A percentile compares a stretch with the other conserved stretches of the same genome.
Evolutionary conservation across 2,888 invertebrate genomes (phyloP).

Genomic region (Muschampia plurimacula): DNA sequence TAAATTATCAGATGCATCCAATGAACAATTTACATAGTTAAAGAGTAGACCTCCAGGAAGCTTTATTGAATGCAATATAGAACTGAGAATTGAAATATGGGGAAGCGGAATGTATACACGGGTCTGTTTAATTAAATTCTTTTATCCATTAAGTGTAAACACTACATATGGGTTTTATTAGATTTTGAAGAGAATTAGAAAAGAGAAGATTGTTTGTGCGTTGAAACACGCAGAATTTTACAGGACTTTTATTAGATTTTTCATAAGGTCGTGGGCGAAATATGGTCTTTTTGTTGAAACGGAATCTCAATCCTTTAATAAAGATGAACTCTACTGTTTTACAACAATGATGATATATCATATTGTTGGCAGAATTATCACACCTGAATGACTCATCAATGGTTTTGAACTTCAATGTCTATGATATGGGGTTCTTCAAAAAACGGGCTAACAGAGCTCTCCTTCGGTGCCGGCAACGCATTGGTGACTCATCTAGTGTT

Average conservation of each 20-base stretch:
- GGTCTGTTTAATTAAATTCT: not conserved
- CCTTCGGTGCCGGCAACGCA: too few relatives aligned
- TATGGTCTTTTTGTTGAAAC: not conserved
- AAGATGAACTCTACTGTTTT: too few relatives aligned
- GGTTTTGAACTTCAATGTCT: too few relatives aligned
- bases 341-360: too few relatives aligned
- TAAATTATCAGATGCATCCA: too few relatives aligned
- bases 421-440: too few relatives aligned
- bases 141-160: not conserved
- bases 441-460: too few relatives aligned
- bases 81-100: slow-evolving; percentile 9
- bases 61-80: slow-evolving; percentile 23
- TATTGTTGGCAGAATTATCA: too few relatives aligned
- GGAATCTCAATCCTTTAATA: not conserved
- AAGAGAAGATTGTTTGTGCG: not conserved
- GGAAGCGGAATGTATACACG: not conserved
- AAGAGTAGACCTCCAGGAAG: not conserved
- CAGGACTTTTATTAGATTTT: not conserved
- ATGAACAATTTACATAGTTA: too few relatives aligned
- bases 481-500: too few relatives aligned
- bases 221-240: not conserved
- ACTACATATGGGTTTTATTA: not conserved
- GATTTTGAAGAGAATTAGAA: not conserved
- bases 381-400: too few relatives aligned
- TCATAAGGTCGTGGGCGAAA: too few relatives aligned